Conservation (phyloP, 2,888 invertebrate species). For the Megastigmus dorsalis region DNA sequence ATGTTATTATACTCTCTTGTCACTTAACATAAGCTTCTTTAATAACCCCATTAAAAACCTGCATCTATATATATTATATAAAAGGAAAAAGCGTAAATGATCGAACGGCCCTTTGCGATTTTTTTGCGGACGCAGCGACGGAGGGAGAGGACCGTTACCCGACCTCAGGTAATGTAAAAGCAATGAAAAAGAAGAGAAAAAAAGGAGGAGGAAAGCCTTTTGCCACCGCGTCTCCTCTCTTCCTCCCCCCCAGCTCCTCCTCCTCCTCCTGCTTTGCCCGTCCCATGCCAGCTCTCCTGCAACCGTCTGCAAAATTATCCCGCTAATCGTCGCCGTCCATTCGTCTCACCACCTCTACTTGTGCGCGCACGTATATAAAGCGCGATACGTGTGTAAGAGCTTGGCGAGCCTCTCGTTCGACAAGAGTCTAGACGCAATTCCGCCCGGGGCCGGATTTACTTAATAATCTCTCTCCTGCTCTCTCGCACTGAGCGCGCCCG, state of each 20-base stretch:
- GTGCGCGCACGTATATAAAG: not conserved
- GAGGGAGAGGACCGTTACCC: conserved; percentile 73
- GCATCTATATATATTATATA: no score
- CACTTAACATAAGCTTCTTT: conserved; percentile 31
- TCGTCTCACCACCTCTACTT: not conserved
- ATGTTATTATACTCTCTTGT: not conserved
- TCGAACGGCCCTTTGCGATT: conserved; percentile 40
- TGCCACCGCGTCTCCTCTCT: not conserved
- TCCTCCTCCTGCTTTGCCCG: no score
- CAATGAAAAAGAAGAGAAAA: conserved; percentile 6
- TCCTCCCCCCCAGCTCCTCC: not conserved
- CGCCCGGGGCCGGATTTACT: conserved; percentile 50
- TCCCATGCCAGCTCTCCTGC: no score
- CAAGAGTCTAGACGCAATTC: conserved; percentile 52
- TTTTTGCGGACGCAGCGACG: conserved; percentile 69
- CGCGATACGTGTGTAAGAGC: not conserved
- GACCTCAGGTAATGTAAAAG: conserved; percentile 69
- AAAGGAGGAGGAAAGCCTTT: not conserved
- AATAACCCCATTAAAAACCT: conserved; percentile 28
- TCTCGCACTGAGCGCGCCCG: conserved; percentile 24
- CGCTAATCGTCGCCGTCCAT: conserved; percentile 10
- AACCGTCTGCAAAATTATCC: conserved; percentile 23
- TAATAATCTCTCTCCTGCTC: conserved; percentile 58
- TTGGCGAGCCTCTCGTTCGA: conserved; percentile 33
- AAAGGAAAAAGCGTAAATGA: conserved; percentile 43